These are phyloP conservation scores for Ctenochaetus hawaiiensis DNA, from an alignment of 2,797 vertebrate genomes.

Conservation along the genomic window DNA sequence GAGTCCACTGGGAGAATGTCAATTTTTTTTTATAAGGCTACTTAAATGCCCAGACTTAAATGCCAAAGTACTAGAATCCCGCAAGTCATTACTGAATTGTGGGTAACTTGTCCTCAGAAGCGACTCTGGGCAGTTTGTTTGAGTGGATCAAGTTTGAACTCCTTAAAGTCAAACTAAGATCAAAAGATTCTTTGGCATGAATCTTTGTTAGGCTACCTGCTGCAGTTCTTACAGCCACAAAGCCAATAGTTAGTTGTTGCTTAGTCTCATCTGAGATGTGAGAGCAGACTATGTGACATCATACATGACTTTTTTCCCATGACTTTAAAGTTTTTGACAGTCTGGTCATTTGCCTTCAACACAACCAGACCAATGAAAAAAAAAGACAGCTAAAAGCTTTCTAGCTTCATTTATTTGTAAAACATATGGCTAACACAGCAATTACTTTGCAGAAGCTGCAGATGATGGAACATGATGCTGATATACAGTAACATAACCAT, in stretches of 20 bases:
- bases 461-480: no score
- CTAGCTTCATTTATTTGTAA: no score
- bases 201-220: not conserved
- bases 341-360: no score
- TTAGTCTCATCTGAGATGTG: no score
- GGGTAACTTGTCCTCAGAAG: not conserved
- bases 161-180: not conserved
- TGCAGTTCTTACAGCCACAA: not conserved
- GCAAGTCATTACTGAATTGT: constrained; percentile 21
- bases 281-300: not conserved
- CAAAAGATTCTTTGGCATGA: not conserved
- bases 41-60: constrained; percentile 49
- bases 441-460: no score
- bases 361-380: not conserved
- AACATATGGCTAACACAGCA: not conserved
- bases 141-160: not conserved
- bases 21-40: constrained; percentile 44
- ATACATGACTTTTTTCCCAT: no score
- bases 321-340: no score
- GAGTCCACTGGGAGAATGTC: constrained; percentile 45
- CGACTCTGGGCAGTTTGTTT: constrained; percentile 26
- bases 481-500: no score
- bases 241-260: not conserved
- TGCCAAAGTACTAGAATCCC: constrained; percentile 43
- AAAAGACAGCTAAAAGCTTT: no score